Conservation (phyloP, 2,888 invertebrate species). For the Philereme vetulata region DNA sequence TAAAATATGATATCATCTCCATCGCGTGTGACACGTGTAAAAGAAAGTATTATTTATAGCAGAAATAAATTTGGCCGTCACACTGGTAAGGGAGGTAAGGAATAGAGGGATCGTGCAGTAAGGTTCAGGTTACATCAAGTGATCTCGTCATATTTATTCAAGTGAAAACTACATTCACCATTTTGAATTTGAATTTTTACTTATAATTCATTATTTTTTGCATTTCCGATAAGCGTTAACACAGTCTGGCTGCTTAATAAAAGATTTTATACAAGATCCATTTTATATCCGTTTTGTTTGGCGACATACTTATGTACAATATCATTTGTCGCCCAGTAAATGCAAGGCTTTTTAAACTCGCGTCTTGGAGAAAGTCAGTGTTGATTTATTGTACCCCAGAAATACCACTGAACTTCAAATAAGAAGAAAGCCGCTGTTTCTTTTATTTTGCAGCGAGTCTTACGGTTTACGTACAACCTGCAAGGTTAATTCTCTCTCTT, state of each 20-base stretch:
- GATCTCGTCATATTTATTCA: neutral
- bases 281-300: neutral
- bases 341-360: too few relatives aligned
- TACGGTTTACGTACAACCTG: too few relatives aligned
- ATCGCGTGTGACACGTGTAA: too few relatives aligned
- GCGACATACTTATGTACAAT: too few relatives aligned
- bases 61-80: too few relatives aligned
- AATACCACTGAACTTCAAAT: constrained; percentile 1
- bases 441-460: too few relatives aligned
- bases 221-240: neutral
- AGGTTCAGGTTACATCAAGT: neutral
- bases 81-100: too few relatives aligned
- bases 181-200: neutral
- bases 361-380: constrained; percentile 2
- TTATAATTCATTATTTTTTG: neutral
- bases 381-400: neutral
- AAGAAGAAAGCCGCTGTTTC: neutral
- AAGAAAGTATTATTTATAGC: too few relatives aligned
- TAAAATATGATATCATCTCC: too few relatives aligned
- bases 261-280: too few relatives aligned
- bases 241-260: neutral
- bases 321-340: too few relatives aligned
- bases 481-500: neutral
- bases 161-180: neutral
- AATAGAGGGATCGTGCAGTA: neutral